phyloP scores from a whole-genome alignment of 2,888 invertebrate genomes.

The Xanthia togata region DNA sequence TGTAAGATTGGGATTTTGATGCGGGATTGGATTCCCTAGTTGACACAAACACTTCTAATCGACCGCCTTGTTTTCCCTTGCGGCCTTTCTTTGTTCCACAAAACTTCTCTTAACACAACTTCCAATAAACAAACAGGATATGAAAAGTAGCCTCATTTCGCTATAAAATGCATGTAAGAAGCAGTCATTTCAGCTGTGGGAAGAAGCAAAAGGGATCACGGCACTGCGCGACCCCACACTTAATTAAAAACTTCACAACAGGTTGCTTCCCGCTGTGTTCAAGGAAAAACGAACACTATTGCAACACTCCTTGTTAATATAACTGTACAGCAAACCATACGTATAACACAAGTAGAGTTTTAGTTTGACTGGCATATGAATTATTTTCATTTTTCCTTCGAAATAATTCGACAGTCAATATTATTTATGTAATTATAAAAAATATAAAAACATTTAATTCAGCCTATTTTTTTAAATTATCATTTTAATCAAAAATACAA shows the following conservation, averaged over 20 bases:
- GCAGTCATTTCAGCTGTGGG: constrained; percentile 73
- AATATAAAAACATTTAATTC: too few relatives aligned
- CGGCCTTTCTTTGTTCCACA: constrained; percentile 5
- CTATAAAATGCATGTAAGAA: constrained; percentile 68
- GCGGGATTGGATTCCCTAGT: not conserved
- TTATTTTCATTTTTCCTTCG: too few relatives aligned
- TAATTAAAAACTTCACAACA: constrained; percentile 89
- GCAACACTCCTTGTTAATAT: constrained; percentile 47
- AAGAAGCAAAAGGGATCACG: constrained; percentile 72
- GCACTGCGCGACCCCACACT: constrained; percentile 78
- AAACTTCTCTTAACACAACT: constrained; percentile 26
- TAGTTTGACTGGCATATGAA: too few relatives aligned
- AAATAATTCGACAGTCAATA: too few relatives aligned
- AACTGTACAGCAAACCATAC: constrained; percentile 56
- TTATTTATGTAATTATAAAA: too few relatives aligned
- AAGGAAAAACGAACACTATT: constrained; percentile 66
- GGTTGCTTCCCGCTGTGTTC: constrained; percentile 78
- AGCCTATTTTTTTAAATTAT: too few relatives aligned
- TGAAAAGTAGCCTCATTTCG: constrained; percentile 60
- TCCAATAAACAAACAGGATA: constrained; percentile 46
- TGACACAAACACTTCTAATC: not conserved
- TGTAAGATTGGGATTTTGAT: too few relatives aligned
- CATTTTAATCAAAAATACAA: too few relatives aligned
- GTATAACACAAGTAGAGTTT: constrained; percentile 26
- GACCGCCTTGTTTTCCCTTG: constrained; percentile 21